A percentile compares a stretch with the other conserved stretches of the same genome.
Evolutionary conservation across 1,140 invertebrate genomes (phyloP).

Genomic region (Drosophila orosa): DNA sequence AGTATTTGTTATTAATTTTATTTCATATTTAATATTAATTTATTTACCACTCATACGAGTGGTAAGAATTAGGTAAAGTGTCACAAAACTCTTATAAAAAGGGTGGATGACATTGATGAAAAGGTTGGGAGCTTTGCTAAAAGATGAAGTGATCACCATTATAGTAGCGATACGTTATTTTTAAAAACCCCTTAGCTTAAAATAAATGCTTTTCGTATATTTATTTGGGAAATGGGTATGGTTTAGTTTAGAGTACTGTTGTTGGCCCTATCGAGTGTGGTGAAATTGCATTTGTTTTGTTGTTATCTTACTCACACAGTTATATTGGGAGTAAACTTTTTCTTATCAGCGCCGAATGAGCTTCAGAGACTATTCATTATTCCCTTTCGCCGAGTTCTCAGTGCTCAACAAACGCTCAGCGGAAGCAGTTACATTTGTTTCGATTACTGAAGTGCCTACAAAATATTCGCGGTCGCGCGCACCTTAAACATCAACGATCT

Average conservation of each 20-base stretch:
- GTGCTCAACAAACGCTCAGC: slow-evolving; percentile 63
- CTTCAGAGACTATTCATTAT: slow-evolving; percentile 38
- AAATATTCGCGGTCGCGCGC: slow-evolving; percentile 16
- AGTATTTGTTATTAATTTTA: too few relatives aligned
- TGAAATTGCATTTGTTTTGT: slow-evolving; percentile 28
- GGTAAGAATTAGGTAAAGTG: neutral
- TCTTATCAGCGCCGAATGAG: slow-evolving; percentile 56
- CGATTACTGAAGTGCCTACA: slow-evolving; percentile 20
- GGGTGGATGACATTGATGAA: neutral
- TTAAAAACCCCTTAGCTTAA: neutral
- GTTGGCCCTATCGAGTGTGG: slow-evolving; percentile 4
- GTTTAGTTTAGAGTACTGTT: slow-evolving; percentile 24
- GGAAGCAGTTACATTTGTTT: slow-evolving; percentile 64
- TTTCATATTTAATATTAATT: too few relatives aligned
- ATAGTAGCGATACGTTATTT: too few relatives aligned
- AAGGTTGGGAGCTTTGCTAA: neutral
- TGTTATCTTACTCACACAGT: slow-evolving; percentile 50
- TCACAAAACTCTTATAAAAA: neutral
- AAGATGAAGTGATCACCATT: too few relatives aligned
- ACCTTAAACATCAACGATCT: slow-evolving; percentile 18
- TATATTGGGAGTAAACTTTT: slow-evolving; percentile 56
- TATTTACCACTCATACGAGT: too few relatives aligned
- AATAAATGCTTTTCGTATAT: neutral
- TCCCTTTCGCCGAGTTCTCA: slow-evolving; percentile 56
- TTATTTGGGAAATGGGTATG: neutral